A percentile compares a stretch with the other conserved stretches of the same genome.
phyloP scores from a whole-genome alignment of 2,113 vertebrate species.

The Leucosticte australis region DNA sequence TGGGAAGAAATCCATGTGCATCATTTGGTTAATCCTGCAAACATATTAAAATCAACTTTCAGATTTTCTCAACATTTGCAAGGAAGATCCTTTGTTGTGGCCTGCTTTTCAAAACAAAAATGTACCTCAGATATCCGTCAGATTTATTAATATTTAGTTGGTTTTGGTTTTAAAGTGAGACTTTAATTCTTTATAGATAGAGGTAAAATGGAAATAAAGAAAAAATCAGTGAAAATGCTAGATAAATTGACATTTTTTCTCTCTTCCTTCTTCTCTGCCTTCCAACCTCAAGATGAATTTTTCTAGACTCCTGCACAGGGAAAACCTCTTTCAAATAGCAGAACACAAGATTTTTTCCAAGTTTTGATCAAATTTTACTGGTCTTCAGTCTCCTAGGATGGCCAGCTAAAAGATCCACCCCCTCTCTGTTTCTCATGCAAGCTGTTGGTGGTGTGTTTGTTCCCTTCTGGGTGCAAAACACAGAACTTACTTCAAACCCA shows the following conservation, averaged over 20 bases:
- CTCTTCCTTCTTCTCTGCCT: neutral
- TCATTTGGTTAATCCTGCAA: neutral
- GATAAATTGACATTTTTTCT: neutral
- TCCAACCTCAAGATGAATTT: neutral
- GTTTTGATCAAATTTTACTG: neutral
- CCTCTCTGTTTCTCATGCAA: neutral
- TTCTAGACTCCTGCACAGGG: neutral
- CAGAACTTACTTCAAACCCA: neutral
- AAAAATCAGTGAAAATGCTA: neutral
- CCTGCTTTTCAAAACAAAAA: neutral
- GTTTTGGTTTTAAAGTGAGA: neutral
- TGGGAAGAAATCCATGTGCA: neutral
- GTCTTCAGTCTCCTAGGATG: neutral
- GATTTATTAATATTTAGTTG: neutral
- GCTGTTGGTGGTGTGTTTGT: fast-evolving
- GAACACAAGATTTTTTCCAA: neutral
- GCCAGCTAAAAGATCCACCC: neutral
- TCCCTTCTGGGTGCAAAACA: neutral
- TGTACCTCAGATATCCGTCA: neutral
- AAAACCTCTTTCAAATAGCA: neutral
- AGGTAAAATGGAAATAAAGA: neutral
- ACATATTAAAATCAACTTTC: neutral
- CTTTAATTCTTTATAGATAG: neutral
- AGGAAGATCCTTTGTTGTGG: neutral
- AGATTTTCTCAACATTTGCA: neutral